phyloP scores from a whole-genome alignment of 2,113 vertebrate species.

The Strix uralensis region DNA sequence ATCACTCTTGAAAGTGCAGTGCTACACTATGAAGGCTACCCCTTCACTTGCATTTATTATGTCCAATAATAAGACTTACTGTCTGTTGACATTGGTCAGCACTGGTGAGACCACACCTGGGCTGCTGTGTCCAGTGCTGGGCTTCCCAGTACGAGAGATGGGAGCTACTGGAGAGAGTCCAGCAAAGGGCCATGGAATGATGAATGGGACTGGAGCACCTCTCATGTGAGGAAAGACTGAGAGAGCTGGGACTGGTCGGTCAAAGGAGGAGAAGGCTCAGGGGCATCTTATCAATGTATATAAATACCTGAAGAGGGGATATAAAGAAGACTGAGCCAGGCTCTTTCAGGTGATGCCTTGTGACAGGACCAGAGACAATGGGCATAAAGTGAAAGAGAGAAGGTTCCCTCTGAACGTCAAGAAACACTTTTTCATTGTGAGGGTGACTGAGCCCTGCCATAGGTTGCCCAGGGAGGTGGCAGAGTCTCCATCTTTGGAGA shows the following conservation, averaged over 20 bases:
- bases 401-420: fast-evolving
- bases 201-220: not conserved
- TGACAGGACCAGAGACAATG: not conserved
- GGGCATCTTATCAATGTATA: not conserved
- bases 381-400: not conserved
- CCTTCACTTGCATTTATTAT: not conserved
- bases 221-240: not conserved
- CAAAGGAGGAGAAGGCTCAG: not conserved
- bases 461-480: not conserved
- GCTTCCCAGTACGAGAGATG: not conserved
- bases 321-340: not conserved
- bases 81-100: not conserved
- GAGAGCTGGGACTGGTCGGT: not conserved
- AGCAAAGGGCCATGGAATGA: not conserved
- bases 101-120: not conserved
- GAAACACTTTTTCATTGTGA: not conserved
- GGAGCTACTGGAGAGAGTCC: not conserved
- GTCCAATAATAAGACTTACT: not conserved
- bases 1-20: not conserved
- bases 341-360: not conserved
- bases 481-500: not conserved
- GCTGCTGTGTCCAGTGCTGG: not conserved
- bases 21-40: not conserved
- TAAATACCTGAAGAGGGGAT: not conserved
- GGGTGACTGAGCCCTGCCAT: not conserved